Evolutionary conservation across 2,113 vertebrate species (phyloP), one percentile per base, ranked within the genome.

Genomic region (Lethenteron reissneri): DNA sequence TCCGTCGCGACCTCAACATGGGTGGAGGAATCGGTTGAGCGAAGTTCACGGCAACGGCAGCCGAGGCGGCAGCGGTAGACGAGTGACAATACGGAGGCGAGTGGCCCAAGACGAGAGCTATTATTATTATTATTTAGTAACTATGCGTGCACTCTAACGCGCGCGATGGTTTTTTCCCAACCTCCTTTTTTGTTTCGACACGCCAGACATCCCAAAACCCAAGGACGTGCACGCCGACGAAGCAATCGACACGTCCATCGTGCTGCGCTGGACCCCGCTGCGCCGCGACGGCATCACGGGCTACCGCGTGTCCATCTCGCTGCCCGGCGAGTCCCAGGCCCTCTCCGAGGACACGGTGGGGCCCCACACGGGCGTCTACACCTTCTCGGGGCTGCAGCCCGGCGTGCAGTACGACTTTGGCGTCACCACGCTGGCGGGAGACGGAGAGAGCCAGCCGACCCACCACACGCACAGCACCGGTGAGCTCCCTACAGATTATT

Each of bases 341-440:
- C 88, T 99, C 79, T 90, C 94, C 79, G 87, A 95, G 83, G 90
- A 95, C 81, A 81, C 84, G 82, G 88, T 96, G 78, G 79, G 83
- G 80, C 81, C 91, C 73, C 83, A 83, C 57, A 81, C 86, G 72
- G 88, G 87, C 76, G 84, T 89, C 75, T 99, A 92, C 78, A 96
- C 87, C 56, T 88, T 99, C 4, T 82, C 85, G 75, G 92, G 92
- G 74, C 79, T 99, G 85, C 90, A 97, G 75, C 94, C 94, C 2
- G 94, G 94, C 75, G 89, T 99, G 82, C 88, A 89, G 83, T 99
- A 99, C 75, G 88, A 96, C 83, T 88, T 99, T 78, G 92, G 87
- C 74, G 83, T 99, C 75, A 87, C 84, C 83, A 95, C 92, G 14
- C 82, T 99, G 77, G 87, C 90, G 75, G 89, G 90, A 80, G 88